Base-by-base conservation (phyloP, 2,888 invertebrate species). In the Punctoribates punctum region DNA sequence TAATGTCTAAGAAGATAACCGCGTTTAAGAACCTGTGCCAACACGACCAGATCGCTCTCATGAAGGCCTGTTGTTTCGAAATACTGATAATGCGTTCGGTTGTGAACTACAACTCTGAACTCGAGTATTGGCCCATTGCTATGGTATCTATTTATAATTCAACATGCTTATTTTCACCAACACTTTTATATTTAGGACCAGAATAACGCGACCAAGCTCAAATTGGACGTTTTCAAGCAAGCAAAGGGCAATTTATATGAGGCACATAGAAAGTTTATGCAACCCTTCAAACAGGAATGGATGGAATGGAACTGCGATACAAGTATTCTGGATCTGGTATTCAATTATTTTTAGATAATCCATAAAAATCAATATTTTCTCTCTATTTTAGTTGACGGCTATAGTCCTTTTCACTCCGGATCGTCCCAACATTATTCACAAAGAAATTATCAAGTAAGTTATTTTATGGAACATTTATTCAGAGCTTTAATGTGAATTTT, bases 31-130 rank as follows among this genome's bases (percentile, higher is more conserved):
- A 91, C 82, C 91, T 98, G 88, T 93, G 94, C 82, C 94, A 96
- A 82, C 94, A 93, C 81, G 96, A 97, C 84, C 96, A 97, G 85
- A 89, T 94, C 74, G 89, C 90, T 25, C 85, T 94, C 15, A 84
- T 96, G 11, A 96, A 95, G 84, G 95, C 96, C 0, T 95, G 96
- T 0, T 95, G 95, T 82, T 95, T 94, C 72, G 97, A 98, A 85
- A 92, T 98, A 90, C 91, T 98, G 90, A 91, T 98, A 77, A 87
- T 98, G 74, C 87, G 96, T 17, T 95, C 96, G 79, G 93, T 93
- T 0, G 91, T 93, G 87, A 92, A 92, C 70, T 98, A 95, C 82
- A 94, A 96, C 83, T 89, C 90, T 0, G 92, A 92, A 80, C 89
- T 90, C 80, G 91, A 94, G 82, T 90, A 91, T 73, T 98, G 97